These are phyloP conservation scores for Astur gentilis DNA, from an alignment of 2,113 vertebrate genomes.

Conservation along the genomic window DNA sequence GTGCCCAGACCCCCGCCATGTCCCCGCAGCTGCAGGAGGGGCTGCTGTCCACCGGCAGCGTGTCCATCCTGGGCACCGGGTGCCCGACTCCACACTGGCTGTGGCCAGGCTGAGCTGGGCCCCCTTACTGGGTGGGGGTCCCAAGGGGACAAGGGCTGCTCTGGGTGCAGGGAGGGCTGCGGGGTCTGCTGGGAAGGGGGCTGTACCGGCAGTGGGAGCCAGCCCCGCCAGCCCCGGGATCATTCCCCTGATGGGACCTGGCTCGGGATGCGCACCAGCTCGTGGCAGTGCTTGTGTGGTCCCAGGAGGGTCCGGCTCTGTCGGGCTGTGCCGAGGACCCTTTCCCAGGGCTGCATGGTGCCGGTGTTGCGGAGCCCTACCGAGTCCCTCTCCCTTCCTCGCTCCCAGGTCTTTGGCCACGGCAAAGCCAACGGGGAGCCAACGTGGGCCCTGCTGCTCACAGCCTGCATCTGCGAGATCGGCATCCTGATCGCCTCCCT, in stretches of 20 bases:
- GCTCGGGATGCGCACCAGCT: not conserved
- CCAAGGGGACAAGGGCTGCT: not conserved
- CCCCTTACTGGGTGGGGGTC: not conserved
- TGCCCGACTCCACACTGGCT: fast-evolving
- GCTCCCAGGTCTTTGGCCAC: slow-evolving; percentile 89
- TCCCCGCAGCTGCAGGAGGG: not conserved
- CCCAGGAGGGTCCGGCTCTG: fast-evolving
- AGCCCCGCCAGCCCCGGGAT: not conserved
- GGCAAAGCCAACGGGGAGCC: slow-evolving; percentile 97
- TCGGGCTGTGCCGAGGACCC: fast-evolving
- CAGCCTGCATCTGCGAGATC: slow-evolving; percentile 94
- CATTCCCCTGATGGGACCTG: not conserved
- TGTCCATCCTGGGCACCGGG: fast-evolving
- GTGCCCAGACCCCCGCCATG: fast-evolving
- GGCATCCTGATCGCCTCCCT: slow-evolving; percentile 98
- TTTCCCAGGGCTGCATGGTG: fast-evolving
- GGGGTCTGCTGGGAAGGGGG: not conserved
- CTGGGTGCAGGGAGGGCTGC: not conserved
- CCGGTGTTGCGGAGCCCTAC: fast-evolving
- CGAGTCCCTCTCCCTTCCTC: fast-evolving
- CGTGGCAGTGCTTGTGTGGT: fast-evolving
- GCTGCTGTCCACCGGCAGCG: fast-evolving
- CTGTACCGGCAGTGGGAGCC: not conserved
- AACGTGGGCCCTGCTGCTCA: slow-evolving; percentile 95
- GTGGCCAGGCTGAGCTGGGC: not conserved